Evolutionary conservation across 2,113 vertebrate genomes (phyloP).

Genomic region (Castor canadensis): DNA sequence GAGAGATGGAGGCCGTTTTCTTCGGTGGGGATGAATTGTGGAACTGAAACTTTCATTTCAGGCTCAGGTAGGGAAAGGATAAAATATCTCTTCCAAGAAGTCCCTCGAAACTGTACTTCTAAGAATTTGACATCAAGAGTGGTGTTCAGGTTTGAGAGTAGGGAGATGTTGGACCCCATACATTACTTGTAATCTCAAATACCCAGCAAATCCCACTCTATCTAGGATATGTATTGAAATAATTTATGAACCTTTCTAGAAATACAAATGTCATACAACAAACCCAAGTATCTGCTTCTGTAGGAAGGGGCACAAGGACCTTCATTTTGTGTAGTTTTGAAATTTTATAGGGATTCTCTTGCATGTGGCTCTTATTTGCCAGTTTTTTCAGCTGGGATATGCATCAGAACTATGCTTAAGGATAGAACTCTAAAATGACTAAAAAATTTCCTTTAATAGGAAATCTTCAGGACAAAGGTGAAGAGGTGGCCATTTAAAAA

Average conservation of each 20-base stretch:
- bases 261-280: not conserved
- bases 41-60: not conserved
- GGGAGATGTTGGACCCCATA: accelerated
- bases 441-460: not conserved
- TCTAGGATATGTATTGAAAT: not conserved
- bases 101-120: not conserved
- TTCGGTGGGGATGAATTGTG: not conserved
- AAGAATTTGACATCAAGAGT: not conserved
- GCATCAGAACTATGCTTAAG: not conserved
- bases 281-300: not conserved
- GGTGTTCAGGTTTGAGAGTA: not conserved
- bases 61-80: not conserved
- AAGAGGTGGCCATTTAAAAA: not conserved
- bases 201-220: not conserved
- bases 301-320: not conserved
- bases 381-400: not conserved
- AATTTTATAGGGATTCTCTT: not conserved
- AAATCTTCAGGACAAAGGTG: not conserved
- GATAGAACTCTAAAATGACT: not conserved
- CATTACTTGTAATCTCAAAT: not conserved
- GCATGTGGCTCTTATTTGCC: not conserved
- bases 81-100: not conserved
- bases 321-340: not conserved
- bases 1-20: not conserved
- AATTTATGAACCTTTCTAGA: not conserved